A percentile compares a stretch with the other conserved stretches of the same genome.
phyloP scores from a whole-genome alignment of 2,888 invertebrate species.

The Limulus polyphemus region DNA sequence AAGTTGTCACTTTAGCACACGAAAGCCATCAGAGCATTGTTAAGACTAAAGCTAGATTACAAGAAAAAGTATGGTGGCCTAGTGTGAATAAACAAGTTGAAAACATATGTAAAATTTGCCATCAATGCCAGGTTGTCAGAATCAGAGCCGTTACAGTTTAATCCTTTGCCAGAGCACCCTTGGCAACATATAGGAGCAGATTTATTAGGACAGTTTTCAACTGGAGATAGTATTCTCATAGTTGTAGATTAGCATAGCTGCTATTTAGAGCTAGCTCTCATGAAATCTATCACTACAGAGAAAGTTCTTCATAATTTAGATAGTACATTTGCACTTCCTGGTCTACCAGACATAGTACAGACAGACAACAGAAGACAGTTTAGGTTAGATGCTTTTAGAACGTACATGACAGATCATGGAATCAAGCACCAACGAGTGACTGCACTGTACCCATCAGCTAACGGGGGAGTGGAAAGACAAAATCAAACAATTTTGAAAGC shows the following conservation, averaged over 20 bases:
- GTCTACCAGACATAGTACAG: neutral
- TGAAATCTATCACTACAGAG: neutral
- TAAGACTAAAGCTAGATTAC: neutral
- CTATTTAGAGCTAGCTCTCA: neutral
- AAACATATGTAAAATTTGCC: neutral
- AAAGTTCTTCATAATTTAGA: neutral
- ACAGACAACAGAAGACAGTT: neutral
- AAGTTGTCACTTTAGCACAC: too few relatives aligned
- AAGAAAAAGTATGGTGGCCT: neutral
- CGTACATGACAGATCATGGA: neutral
- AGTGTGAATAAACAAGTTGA: neutral
- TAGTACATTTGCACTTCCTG: neutral
- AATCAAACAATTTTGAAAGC: neutral
- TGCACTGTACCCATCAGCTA: neutral
- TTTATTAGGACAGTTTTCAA: neutral
- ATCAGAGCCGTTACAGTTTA: neutral
- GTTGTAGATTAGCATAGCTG: neutral
- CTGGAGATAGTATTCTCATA: neutral
- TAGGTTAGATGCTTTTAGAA: neutral
- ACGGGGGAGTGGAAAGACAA: neutral
- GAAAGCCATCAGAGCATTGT: too few relatives aligned
- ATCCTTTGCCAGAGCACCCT: neutral
- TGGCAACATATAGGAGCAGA: neutral
- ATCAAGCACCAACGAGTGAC: neutral
- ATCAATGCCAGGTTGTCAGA: neutral